Evolutionary conservation across 2,888 invertebrate genomes (phyloP).

Genomic region (Nemapogon koenigi): DNA sequence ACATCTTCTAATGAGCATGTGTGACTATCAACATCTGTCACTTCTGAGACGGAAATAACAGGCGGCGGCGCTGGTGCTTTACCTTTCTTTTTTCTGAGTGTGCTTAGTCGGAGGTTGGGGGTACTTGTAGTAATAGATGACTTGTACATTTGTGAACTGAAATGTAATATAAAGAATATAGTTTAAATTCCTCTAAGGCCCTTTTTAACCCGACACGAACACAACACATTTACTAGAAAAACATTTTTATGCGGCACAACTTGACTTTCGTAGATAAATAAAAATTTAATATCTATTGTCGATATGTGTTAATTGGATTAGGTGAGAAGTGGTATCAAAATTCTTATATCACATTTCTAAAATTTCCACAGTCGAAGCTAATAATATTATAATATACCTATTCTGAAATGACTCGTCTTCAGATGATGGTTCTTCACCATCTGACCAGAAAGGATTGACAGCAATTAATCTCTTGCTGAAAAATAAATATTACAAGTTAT

Average conservation of each 20-base stretch:
- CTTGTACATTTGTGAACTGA: constrained; percentile 39
- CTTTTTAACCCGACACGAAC: too few relatives aligned
- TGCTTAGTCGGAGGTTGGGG: constrained; percentile 45
- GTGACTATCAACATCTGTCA: constrained; percentile 22
- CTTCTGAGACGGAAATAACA: constrained; percentile 22
- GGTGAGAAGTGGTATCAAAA: too few relatives aligned
- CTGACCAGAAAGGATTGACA: constrained; percentile 78
- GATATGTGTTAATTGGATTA: too few relatives aligned
- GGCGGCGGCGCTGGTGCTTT: constrained; percentile 72
- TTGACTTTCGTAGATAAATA: too few relatives aligned
- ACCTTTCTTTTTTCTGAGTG: constrained; percentile 68
- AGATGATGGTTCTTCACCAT: constrained; percentile 69
- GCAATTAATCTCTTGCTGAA: constrained; percentile 55
- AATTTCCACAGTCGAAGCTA: too few relatives aligned
- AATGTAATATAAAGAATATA: too few relatives aligned
- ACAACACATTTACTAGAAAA: too few relatives aligned
- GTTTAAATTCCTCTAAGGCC: too few relatives aligned
- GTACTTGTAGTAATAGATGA: constrained; percentile 45
- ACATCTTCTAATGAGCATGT: constrained; percentile 48
- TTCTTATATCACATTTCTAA: too few relatives aligned
- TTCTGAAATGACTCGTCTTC: constrained; percentile 47
- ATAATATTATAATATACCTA: constrained; percentile 30
- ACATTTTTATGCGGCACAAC: too few relatives aligned
- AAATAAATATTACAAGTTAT: constrained; percentile 15
- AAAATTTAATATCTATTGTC: too few relatives aligned